Conservation (phyloP, 2,888 invertebrate genomes). For the Pimpla rufipes region DNA sequence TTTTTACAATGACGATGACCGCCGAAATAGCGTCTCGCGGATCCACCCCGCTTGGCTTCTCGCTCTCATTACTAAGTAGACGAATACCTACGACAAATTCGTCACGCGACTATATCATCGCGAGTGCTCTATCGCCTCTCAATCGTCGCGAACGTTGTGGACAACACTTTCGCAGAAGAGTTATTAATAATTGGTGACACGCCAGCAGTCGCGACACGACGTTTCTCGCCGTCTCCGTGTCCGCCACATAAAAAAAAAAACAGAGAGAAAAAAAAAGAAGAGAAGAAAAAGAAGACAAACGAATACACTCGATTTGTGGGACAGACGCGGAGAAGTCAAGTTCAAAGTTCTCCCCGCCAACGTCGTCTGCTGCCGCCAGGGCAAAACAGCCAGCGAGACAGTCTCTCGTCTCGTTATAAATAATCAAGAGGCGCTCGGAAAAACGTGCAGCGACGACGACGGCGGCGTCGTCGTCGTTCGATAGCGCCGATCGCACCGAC, state of each 20-base stretch:
- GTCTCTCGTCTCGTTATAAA: conserved; percentile 24
- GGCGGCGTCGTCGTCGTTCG: not conserved
- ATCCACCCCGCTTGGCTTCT: not conserved
- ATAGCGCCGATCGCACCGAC: conserved; percentile 15
- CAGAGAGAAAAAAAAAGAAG: not conserved
- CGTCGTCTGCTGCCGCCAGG: not conserved
- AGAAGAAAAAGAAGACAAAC: conserved; percentile 1
- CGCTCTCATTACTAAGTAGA: not conserved
- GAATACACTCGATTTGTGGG: conserved; percentile 59
- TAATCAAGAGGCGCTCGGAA: conserved; percentile 13
- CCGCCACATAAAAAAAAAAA: not conserved
- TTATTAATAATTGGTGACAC: conserved; percentile 48
- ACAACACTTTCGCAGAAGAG: conserved; percentile 5
- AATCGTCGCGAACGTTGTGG: conserved; percentile 20
- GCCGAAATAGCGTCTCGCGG: conserved; percentile 71
- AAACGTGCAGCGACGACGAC: not conserved
- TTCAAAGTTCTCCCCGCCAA: conserved; percentile 36
- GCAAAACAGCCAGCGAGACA: not conserved
- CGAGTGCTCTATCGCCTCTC: not conserved
- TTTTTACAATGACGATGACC: conserved; percentile 72
- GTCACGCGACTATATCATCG: not conserved
- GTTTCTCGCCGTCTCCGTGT: not conserved
- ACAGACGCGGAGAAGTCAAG: conserved; percentile 46
- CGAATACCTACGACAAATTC: not conserved
- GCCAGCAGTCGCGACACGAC: not conserved